Percentiles rank a stretch among this genome's conserved stretches.
Evolutionary conservation across 2,888 invertebrate species (phyloP).

Genomic region (Adelphocoris suturalis): DNA sequence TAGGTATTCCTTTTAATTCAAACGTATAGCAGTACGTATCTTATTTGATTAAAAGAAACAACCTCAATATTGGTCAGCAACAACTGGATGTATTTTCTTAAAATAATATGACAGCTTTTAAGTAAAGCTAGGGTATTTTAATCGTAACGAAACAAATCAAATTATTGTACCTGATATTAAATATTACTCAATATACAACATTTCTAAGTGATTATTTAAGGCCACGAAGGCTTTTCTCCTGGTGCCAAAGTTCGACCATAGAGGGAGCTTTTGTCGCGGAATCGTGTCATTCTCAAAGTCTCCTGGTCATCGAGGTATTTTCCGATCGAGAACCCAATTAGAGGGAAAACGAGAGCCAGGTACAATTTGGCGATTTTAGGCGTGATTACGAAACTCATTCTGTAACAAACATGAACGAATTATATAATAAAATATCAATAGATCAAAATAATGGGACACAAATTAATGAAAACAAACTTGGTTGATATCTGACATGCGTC

Average conservation of each 20-base stretch:
- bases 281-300: slow-evolving; percentile 85
- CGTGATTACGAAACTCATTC: slow-evolving; percentile 78
- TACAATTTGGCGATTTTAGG: slow-evolving; percentile 41
- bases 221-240: slow-evolving; percentile 88
- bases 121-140: background rate
- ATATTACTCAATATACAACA: slow-evolving; percentile 25
- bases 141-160: slow-evolving; percentile 1
- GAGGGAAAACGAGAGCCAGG: slow-evolving; percentile 80
- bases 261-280: slow-evolving; percentile 89
- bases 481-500: too few relatives aligned
- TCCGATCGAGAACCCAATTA: slow-evolving; percentile 83
- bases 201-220: slow-evolving; percentile 78
- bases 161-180: slow-evolving; percentile 35
- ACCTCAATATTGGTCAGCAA: too few relatives aligned
- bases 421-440: too few relatives aligned
- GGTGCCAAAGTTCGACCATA: slow-evolving; percentile 85
- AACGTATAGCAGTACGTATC: too few relatives aligned
- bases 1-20: too few relatives aligned
- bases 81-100: too few relatives aligned
- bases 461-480: too few relatives aligned
- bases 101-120: background rate
- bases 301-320: slow-evolving; percentile 85
- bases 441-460: too few relatives aligned
- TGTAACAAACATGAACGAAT: slow-evolving; percentile 70
- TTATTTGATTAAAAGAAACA: too few relatives aligned